Conservation (phyloP, 2,888 invertebrate species). For the Vesta saturnalis region DNA sequence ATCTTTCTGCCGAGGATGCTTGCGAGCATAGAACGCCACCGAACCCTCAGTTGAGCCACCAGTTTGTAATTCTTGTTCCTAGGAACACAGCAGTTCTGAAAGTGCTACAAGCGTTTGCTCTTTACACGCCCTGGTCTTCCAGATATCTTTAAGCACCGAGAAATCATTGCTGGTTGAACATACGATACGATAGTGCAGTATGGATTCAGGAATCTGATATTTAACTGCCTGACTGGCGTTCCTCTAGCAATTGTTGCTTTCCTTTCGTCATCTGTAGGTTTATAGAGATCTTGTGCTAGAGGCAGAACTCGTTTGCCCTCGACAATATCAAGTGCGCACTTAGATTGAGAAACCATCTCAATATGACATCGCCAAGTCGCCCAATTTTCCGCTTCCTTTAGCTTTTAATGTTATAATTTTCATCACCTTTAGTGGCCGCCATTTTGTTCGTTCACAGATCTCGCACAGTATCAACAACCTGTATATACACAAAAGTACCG, state of each 20-base stretch:
- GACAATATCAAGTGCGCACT: neutral
- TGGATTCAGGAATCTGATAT: too few relatives aligned
- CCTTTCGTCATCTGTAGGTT: too few relatives aligned
- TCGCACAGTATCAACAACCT: too few relatives aligned
- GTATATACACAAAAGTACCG: too few relatives aligned
- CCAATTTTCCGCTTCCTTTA: neutral
- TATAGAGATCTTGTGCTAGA: neutral
- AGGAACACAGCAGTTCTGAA: too few relatives aligned
- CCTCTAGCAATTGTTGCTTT: too few relatives aligned
- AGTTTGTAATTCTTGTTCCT: conserved; percentile 10
- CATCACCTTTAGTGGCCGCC: neutral
- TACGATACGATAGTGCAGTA: too few relatives aligned
- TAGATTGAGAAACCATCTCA: too few relatives aligned
- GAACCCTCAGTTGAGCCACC: neutral
- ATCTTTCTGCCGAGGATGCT: neutral
- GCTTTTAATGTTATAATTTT: neutral
- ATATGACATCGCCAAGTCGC: too few relatives aligned
- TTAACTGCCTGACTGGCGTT: too few relatives aligned
- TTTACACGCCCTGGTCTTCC: neutral
- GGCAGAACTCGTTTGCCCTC: neutral
- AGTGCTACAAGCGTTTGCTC: neutral
- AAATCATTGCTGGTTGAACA: too few relatives aligned
- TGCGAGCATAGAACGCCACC: neutral
- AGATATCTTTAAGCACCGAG: too few relatives aligned
- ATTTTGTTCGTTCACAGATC: neutral